Percentiles rank a stretch among this genome's conserved stretches.
phyloP scores from a whole-genome alignment of 2,888 invertebrate genomes.

The Dorcus parallelipipedus region DNA sequence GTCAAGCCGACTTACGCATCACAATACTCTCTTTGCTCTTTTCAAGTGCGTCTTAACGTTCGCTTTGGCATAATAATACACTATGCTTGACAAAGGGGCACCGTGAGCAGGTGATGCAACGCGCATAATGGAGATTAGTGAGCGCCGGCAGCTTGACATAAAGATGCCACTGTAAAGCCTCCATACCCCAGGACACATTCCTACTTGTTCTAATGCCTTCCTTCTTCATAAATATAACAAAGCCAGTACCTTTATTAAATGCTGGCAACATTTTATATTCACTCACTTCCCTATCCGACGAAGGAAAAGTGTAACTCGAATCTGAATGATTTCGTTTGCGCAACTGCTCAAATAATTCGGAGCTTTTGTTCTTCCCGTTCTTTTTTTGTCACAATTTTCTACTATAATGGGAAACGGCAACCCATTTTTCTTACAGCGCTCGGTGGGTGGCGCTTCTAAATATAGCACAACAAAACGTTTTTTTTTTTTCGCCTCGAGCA shows the following conservation, averaged over 20 bases:
- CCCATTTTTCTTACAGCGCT: neutral
- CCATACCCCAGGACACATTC: conserved; percentile 8
- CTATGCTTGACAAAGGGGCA: conserved; percentile 24
- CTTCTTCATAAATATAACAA: neutral
- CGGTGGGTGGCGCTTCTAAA: conserved; percentile 1
- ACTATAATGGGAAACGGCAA: neutral
- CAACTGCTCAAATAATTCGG: too few species aligned
- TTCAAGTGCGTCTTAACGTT: conserved; percentile 18
- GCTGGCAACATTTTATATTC: too few species aligned
- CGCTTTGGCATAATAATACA: conserved; percentile 23
- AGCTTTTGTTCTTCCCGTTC: neutral
- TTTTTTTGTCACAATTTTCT: neutral
- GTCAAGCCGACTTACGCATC: neutral
- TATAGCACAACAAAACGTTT: neutral
- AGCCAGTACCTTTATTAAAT: too few species aligned
- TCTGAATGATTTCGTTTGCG: too few species aligned
- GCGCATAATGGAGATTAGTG: conserved; percentile 30
- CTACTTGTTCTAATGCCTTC: conserved; percentile 11
- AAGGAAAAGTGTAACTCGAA: too few species aligned
- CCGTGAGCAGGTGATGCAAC: conserved; percentile 31
- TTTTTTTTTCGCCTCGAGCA: neutral
- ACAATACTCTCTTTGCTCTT: conserved; percentile 13
- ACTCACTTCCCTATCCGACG: too few species aligned
- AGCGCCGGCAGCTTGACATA: conserved; percentile 17
- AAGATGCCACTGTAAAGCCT: conserved; percentile 20